A percentile compares a stretch with the other conserved stretches of the same genome.
Evolutionary conservation across 1,140 invertebrate species (phyloP).

Genomic region (Orchestia grillus): DNA sequence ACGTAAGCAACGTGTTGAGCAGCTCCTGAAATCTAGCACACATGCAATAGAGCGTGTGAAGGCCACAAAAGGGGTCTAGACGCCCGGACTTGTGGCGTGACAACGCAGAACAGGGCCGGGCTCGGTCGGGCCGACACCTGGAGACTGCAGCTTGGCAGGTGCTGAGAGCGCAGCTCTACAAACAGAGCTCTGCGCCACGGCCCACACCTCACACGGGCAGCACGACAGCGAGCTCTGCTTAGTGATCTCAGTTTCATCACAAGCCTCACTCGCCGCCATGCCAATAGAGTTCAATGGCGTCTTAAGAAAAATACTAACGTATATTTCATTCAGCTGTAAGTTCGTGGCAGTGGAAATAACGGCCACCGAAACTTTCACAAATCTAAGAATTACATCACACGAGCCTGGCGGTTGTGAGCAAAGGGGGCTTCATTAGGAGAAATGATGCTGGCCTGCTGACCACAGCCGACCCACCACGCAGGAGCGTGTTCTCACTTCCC

Average conservation of each 20-base stretch:
- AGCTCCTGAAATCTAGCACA: neutral
- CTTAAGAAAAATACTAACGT: too few relatives aligned
- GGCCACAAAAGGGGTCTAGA: neutral
- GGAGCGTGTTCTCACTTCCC: neutral
- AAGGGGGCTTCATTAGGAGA: neutral
- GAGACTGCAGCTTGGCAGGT: neutral
- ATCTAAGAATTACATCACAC: neutral
- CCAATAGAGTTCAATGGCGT: neutral
- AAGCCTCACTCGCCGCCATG: neutral
- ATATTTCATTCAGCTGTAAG: too few relatives aligned
- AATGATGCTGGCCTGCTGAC: neutral
- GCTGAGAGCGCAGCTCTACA: neutral
- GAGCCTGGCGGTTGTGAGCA: neutral
- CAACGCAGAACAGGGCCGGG: neutral
- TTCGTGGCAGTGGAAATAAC: too few relatives aligned
- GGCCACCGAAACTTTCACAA: too few relatives aligned
- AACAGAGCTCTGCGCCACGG: neutral
- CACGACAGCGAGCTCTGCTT: neutral
- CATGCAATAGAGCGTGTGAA: neutral
- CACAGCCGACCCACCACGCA: neutral
- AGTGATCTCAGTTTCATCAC: neutral
- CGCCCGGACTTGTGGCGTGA: neutral
- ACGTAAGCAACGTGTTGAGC: too few relatives aligned
- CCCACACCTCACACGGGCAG: neutral
- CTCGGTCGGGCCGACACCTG: neutral